Evolutionary conservation across 2,113 vertebrate genomes (phyloP).

Genomic region (Pipa parva): DNA sequence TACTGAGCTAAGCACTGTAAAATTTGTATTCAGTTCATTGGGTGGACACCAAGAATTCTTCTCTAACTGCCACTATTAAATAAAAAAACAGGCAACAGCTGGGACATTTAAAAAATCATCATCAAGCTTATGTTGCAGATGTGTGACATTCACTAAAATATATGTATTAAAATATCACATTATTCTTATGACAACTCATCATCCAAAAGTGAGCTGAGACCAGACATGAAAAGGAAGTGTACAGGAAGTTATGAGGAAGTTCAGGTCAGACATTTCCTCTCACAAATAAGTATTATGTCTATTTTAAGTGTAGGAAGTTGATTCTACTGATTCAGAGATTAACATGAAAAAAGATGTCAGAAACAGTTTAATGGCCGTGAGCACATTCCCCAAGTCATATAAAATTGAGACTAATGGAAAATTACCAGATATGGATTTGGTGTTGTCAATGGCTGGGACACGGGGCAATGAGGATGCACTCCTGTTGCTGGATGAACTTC

Average conservation of each 20-base stretch:
- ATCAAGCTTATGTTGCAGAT: too few relatives aligned
- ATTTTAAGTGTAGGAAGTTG: constrained; percentile 15
- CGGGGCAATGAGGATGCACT: constrained; percentile 75
- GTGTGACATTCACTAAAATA: too few relatives aligned
- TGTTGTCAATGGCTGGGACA: constrained; percentile 81
- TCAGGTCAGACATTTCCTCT: constrained; percentile 33
- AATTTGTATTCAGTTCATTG: too few relatives aligned
- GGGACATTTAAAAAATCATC: too few relatives aligned
- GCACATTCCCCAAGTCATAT: too few relatives aligned
- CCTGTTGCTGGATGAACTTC: constrained; percentile 72
- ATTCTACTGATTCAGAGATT: neutral
- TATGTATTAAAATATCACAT: too few relatives aligned
- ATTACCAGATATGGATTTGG: constrained; percentile 82
- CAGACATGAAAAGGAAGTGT: constrained; percentile 24
- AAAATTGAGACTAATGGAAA: neutral
- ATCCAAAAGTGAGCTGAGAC: neutral
- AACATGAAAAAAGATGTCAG: neutral
- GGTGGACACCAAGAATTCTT: too few relatives aligned
- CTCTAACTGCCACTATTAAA: too few relatives aligned
- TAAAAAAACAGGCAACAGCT: too few relatives aligned
- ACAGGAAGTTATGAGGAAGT: constrained; percentile 20
- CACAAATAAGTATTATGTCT: constrained; percentile 10
- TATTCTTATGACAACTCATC: too few relatives aligned
- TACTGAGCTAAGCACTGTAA: too few relatives aligned
- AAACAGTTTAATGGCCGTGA: too few relatives aligned